Percentiles rank a stretch among this genome's conserved stretches.
Conservation (phyloP, 2,888 invertebrate genomes). For the Diplolepis rosae region DNA sequence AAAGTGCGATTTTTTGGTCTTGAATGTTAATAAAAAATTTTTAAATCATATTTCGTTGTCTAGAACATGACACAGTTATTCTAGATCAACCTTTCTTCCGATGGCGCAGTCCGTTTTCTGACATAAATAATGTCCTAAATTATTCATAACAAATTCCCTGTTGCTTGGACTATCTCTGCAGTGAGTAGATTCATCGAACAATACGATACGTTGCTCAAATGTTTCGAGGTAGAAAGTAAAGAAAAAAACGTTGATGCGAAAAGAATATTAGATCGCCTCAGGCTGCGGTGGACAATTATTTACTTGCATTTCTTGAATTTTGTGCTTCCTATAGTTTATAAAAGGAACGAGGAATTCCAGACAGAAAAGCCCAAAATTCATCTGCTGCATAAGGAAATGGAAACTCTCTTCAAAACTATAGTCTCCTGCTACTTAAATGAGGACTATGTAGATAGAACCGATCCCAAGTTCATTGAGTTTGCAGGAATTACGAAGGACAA, state of each 20-base stretch:
- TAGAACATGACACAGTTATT: too few relatives aligned
- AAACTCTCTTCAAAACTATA: conserved; percentile 36
- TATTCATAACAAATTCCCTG: too few relatives aligned
- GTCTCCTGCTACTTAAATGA: conserved; percentile 38
- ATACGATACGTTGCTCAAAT: conserved; percentile 48
- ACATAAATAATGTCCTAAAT: too few relatives aligned
- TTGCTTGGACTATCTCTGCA: too few relatives aligned
- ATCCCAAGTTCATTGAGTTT: conserved; percentile 35
- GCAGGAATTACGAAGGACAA: conserved; percentile 34
- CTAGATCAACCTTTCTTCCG: too few relatives aligned
- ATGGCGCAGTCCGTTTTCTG: too few relatives aligned
- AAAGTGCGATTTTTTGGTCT: too few relatives aligned
- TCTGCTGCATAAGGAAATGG: conserved; percentile 40
- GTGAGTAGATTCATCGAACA: conserved; percentile 50
- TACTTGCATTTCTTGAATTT: conserved; percentile 46
- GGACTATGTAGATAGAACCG: conserved; percentile 39
- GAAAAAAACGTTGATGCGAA: background rate
- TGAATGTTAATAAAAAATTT: too few relatives aligned
- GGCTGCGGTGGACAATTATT: conserved; percentile 34
- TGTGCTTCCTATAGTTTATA: conserved; percentile 42
- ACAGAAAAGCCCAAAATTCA: conserved; percentile 44
- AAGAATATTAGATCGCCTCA: conserved; percentile 30
- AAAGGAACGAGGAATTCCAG: conserved; percentile 46
- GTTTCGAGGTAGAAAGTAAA: conserved; percentile 41
- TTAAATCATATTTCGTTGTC: too few relatives aligned